Evolutionary conservation across 2,797 vertebrate species (phyloP).

Genomic region (Poliocrania exsul): DNA sequence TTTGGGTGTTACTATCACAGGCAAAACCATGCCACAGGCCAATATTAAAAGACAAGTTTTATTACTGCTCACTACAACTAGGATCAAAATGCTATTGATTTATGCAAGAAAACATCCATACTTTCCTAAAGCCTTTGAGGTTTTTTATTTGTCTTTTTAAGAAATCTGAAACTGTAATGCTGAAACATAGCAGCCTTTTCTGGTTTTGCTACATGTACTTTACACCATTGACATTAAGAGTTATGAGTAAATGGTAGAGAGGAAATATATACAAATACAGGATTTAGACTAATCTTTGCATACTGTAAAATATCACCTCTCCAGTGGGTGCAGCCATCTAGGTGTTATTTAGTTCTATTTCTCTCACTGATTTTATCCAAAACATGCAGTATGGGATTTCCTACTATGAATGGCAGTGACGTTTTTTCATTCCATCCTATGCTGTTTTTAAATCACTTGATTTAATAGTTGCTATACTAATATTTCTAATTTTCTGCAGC

Average conservation of each 20-base stretch:
- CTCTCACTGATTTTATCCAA: not conserved
- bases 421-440: not conserved
- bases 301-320: not conserved
- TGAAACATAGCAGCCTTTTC: not conserved
- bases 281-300: not conserved
- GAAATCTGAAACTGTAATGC: not conserved
- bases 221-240: not conserved
- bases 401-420: not conserved
- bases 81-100: constrained; percentile 4
- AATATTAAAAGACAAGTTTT: not conserved
- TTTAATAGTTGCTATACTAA: constrained; percentile 2
- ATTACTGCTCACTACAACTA: not conserved
- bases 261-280: not conserved
- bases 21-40: not conserved
- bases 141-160: not conserved
- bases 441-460: not conserved
- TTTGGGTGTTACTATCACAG: accelerated
- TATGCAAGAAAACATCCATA: not conserved
- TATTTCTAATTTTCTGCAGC: constrained; percentile 15
- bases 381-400: not conserved
- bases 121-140: not conserved
- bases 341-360: not conserved
- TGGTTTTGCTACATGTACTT: not conserved
- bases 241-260: not conserved
- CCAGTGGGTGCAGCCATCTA: not conserved